phyloP scores from a whole-genome alignment of 1,140 invertebrate genomes.

The Anastrepha ludens region DNA sequence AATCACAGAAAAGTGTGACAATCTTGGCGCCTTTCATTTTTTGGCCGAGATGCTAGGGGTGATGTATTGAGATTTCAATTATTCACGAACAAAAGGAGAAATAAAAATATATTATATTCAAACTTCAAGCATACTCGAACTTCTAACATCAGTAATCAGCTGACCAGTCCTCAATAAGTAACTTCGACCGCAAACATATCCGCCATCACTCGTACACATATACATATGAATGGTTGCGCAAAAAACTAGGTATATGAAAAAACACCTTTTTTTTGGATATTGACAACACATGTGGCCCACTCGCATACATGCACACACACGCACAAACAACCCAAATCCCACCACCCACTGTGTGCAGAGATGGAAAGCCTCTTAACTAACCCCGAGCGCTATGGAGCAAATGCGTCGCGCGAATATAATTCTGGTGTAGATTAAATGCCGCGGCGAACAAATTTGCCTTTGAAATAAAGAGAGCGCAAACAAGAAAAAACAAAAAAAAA shows the following conservation, averaged over 20 bases:
- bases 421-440: conserved; percentile 36
- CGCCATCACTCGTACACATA: not conserved
- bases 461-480: not conserved
- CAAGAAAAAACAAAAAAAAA: not conserved
- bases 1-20: too few species aligned
- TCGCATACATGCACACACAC: not conserved
- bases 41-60: too few species aligned
- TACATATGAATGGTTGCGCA: not conserved
- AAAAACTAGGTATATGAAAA: not conserved
- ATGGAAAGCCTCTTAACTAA: not conserved
- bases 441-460: not conserved
- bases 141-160: too few species aligned
- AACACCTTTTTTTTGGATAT: not conserved
- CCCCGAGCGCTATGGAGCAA: not conserved
- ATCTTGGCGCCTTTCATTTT: too few species aligned
- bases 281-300: not conserved
- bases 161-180: too few species aligned
- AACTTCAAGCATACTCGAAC: too few species aligned
- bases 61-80: too few species aligned
- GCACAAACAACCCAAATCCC: not conserved
- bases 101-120: too few species aligned
- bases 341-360: not conserved
- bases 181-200: too few species aligned
- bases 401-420: conserved; percentile 13
- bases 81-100: too few species aligned